Evolutionary conservation across 1,140 invertebrate species (phyloP).

Genomic region (Adoxophyes honmai): DNA sequence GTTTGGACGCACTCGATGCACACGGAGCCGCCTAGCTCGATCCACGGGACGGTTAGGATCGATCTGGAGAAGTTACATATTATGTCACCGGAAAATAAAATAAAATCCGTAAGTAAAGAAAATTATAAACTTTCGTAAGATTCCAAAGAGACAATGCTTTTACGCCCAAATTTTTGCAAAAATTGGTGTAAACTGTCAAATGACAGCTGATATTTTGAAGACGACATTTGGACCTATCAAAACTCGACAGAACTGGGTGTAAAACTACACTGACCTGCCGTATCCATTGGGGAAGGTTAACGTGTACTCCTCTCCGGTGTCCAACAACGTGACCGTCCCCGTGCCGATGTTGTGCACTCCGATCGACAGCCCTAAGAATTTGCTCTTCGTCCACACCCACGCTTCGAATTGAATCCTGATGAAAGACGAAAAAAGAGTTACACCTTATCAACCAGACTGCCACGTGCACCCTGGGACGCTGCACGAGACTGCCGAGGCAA

Average conservation of each 20-base stretch:
- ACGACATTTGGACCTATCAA: too few relatives aligned
- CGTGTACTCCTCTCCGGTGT: slow-evolving; percentile 94
- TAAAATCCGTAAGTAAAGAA: too few relatives aligned
- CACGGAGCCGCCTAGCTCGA: slow-evolving; percentile 95
- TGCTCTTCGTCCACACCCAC: slow-evolving; percentile 98
- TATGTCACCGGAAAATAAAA: too few relatives aligned
- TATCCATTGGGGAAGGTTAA: slow-evolving; percentile 98
- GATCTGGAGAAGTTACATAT: slow-evolving; percentile 79
- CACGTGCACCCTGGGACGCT: too few relatives aligned
- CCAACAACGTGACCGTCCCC: slow-evolving; percentile 88
- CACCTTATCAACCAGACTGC: too few relatives aligned
- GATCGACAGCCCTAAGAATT: slow-evolving; percentile 97
- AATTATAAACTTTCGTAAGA: too few relatives aligned
- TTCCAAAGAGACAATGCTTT: too few relatives aligned
- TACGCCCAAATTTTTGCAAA: too few relatives aligned
- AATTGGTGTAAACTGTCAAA: too few relatives aligned
- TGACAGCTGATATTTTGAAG: too few relatives aligned
- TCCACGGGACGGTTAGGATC: slow-evolving; percentile 97
- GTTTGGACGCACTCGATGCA: slow-evolving; percentile 93
- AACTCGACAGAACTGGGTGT: too few relatives aligned
- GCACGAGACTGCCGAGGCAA: too few relatives aligned
- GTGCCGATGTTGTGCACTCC: slow-evolving; percentile 93
- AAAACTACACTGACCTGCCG: slow-evolving; percentile 79
- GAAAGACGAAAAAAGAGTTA: neutral
- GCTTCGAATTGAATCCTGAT: slow-evolving; percentile 85